Base-by-base conservation (phyloP, 2,888 invertebrate genomes). In the Patella ulyssiponensis region DNA sequence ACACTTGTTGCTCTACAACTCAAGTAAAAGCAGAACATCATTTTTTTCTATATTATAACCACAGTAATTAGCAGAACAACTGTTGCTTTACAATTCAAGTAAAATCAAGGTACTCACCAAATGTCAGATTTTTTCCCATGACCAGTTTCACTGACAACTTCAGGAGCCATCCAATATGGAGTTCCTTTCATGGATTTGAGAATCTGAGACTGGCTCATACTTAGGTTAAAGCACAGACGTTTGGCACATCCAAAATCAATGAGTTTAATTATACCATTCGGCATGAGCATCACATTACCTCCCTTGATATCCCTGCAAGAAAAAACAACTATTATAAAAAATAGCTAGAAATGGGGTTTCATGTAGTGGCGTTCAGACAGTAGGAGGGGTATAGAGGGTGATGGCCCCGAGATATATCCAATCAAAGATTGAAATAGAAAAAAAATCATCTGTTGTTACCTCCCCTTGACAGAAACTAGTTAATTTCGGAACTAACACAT, bases 171-270 rank as follows among this genome's bases (percentile, higher is more conserved):
- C 92, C 92, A 92, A 77, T 91, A 92, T 23, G 91, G 91, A 5
- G 92, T 92, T 3, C 91, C 91, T 79, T 90, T 88, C 90, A 91
- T 90, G 20, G 91, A 91, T 81, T 90, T 90, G 54, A 91, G 89
- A 56, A 91, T 87, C 79, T 90, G 87, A 5, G 87, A 86, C 76
- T 86, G 82, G 15, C 88, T 88, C 78, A 88, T 83, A 74, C 89
- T 88, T 69, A 90, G 83, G 79, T 90, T 91, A 76, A 90, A 86
- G 82, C 90, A 91, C 51, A 92, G 81, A 44, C 91, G 85, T 82
- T 92, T 92, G 77, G 92, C 92, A 87, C 92, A 92, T 44, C 92
- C 92, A 85, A 92, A 92, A 86, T 92, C 92, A 74, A 92, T 92
- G 64, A 92, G 85, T 79, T 92, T 92, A 78, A 92, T 91, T 23